Conservation (phyloP, 2,113 vertebrate species). For the Nycticryphes semicollaris region DNA sequence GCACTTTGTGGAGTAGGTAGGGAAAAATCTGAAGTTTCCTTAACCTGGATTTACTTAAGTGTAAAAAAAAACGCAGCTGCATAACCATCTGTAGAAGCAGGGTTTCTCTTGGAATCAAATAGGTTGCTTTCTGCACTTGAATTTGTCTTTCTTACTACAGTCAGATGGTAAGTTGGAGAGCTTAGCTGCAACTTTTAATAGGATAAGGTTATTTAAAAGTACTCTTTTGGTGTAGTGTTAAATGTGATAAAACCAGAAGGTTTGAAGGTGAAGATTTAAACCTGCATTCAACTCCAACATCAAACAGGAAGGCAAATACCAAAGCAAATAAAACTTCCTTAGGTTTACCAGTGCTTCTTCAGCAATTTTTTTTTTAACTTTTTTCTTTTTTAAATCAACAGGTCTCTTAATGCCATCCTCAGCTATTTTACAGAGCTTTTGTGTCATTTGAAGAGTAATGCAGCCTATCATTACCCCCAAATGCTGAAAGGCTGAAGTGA, state of each 20-base stretch:
- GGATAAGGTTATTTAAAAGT: neutral
- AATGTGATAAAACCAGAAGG: neutral
- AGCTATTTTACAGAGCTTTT: neutral
- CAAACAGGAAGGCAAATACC: neutral
- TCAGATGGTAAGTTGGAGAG: neutral
- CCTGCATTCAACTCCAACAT: neutral
- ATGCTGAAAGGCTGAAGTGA: neutral
- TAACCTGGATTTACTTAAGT: neutral
- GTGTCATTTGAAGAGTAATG: neutral
- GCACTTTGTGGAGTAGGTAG: neutral
- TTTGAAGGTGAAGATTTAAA: neutral
- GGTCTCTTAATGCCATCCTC: neutral
- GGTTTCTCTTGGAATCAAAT: neutral
- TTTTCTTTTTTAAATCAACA: neutral
- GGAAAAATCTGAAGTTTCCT: neutral
- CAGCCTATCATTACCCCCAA: neutral
- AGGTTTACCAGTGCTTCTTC: neutral
- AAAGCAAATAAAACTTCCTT: neutral
- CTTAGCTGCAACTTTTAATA: neutral
- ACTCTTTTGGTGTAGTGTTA: neutral
- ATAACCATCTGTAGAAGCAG: neutral
- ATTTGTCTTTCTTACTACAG: neutral
- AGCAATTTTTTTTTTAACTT: neutral
- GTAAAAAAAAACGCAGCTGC: neutral
- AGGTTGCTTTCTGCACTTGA: neutral